Conservation (phyloP, 2,888 invertebrate genomes). For the Ectobius pallidus region DNA sequence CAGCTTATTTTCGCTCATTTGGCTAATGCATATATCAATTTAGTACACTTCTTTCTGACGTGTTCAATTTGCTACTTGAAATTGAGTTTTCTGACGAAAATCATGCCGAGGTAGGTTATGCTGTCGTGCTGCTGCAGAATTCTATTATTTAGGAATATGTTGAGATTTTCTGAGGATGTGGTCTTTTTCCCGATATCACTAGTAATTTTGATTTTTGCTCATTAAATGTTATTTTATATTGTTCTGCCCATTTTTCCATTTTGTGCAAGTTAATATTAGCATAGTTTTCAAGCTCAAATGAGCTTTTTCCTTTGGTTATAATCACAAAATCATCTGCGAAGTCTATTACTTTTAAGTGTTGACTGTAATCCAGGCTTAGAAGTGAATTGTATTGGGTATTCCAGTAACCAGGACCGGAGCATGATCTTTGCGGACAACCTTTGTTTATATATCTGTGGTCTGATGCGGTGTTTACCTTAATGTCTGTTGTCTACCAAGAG, state of each 20-base stretch:
- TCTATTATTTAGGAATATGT: background rate
- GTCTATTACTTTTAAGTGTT: background rate
- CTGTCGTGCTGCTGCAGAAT: background rate
- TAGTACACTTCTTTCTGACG: background rate
- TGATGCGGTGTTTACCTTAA: background rate
- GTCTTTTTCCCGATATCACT: conserved; percentile 43
- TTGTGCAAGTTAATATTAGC: background rate
- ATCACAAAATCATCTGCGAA: background rate
- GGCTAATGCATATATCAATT: background rate
- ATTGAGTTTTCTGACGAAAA: background rate
- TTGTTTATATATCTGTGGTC: background rate
- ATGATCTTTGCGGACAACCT: background rate
- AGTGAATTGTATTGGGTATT: background rate
- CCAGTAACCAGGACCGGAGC: background rate
- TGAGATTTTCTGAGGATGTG: background rate
- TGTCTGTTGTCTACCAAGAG: no score
- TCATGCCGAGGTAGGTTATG: background rate
- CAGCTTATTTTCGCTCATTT: background rate
- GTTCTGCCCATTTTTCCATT: conserved; percentile 49
- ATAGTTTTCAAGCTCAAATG: background rate
- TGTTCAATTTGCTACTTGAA: background rate
- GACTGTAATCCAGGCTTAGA: background rate
- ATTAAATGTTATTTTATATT: conserved; percentile 56
- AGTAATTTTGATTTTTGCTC: conserved; percentile 50
- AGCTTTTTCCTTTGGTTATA: background rate